Percentiles rank a stretch among this genome's conserved stretches.
These are phyloP conservation scores for Opisthograptis luteolata DNA, from an alignment of 2,888 invertebrate genomes.

Conservation along the genomic window DNA sequence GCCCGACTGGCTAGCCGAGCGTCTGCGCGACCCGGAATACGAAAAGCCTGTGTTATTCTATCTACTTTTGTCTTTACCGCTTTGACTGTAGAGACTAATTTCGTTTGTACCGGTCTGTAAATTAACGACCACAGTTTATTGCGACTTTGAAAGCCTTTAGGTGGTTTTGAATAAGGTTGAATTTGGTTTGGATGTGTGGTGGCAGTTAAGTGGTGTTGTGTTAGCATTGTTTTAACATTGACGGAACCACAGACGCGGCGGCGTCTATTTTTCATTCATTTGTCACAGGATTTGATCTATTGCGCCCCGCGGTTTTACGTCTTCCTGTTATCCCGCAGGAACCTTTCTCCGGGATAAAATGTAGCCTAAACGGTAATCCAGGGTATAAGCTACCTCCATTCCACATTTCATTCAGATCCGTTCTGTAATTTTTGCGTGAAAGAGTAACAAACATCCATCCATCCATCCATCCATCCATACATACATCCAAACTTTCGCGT, in stretches of 20 bases:
- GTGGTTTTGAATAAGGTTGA: constrained; percentile 28
- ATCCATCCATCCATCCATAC: too few species aligned
- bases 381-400: too few species aligned
- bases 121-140: constrained; percentile 25
- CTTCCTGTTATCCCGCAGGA: too few species aligned
- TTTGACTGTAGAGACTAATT: constrained; percentile 40
- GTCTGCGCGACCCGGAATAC: constrained; percentile 65
- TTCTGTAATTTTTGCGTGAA: too few species aligned
- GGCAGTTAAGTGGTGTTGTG: constrained; percentile 29
- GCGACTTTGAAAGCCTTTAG: constrained; percentile 27
- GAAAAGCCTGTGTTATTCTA: constrained; percentile 31
- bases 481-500: too few species aligned
- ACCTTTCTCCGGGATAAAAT: too few species aligned
- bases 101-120: constrained; percentile 36
- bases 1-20: constrained; percentile 65
- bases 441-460: too few species aligned
- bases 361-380: too few species aligned
- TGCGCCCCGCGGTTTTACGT: too few species aligned
- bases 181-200: constrained; percentile 25
- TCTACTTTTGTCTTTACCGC: constrained; percentile 41
- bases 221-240: constrained; percentile 65
- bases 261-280: constrained; percentile 65
- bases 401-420: too few species aligned
- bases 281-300: constrained; percentile 49
- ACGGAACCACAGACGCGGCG: constrained; percentile 66